phyloP scores from a whole-genome alignment of 2,113 vertebrate genomes.

The Oenanthe oenanthe region DNA sequence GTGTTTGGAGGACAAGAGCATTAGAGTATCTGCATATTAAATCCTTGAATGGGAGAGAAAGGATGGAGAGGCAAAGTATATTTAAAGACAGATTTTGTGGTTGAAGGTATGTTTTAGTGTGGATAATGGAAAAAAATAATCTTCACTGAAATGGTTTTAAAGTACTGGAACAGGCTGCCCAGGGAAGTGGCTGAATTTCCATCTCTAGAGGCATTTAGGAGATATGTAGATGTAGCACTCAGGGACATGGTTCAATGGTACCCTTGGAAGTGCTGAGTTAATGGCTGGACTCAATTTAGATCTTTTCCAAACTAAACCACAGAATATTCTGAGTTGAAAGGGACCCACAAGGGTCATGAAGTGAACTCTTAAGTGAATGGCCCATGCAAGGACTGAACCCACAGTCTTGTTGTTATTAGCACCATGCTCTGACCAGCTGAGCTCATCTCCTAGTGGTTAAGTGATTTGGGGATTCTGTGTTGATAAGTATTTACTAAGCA shows the following conservation, averaged over 20 bases:
- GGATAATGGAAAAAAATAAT: not conserved
- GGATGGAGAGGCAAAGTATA: not conserved
- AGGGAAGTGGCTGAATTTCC: not conserved
- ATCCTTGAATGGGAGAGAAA: not conserved
- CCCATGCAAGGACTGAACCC: too few relatives aligned
- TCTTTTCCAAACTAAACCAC: not conserved
- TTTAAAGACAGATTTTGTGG: not conserved
- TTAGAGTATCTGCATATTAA: not conserved
- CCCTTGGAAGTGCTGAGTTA: not conserved
- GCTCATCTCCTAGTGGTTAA: not conserved
- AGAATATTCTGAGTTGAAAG: not conserved
- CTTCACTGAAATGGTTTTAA: not conserved
- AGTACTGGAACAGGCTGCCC: not conserved
- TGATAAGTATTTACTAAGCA: not conserved
- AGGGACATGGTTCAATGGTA: too few relatives aligned
- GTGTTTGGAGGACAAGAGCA: not conserved
- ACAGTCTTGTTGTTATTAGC: not conserved
- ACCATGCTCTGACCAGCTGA: not conserved
- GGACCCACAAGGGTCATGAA: not conserved
- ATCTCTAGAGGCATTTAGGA: not conserved
- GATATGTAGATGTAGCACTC: not conserved
- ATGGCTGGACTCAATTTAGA: not conserved
- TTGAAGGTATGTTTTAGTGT: not conserved
- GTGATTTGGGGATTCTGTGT: not conserved
- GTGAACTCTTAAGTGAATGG: not conserved